These are phyloP conservation scores for Sebastes steindachneri DNA, from an alignment of 2,797 vertebrate genomes.

Conservation along the genomic window DNA sequence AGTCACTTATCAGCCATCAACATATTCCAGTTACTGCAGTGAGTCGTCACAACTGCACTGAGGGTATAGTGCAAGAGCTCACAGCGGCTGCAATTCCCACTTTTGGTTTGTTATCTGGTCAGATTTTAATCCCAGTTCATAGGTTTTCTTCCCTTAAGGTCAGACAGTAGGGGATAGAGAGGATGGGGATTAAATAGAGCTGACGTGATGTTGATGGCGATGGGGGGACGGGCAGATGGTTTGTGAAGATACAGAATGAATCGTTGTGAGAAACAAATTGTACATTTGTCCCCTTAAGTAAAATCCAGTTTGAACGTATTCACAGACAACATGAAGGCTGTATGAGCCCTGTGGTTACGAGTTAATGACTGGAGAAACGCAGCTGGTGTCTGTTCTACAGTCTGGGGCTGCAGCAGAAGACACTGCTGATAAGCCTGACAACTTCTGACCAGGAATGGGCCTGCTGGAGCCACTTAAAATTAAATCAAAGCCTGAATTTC, in stretches of 20 bases:
- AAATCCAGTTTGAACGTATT: conserved; percentile 18
- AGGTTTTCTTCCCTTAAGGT: conserved; percentile 46
- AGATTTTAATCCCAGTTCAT: conserved; percentile 67
- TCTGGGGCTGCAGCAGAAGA: conserved; percentile 26
- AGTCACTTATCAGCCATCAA: conserved; percentile 28
- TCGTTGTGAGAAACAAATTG: background rate
- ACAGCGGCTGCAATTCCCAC: conserved; percentile 26
- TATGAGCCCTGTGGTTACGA: conserved; percentile 10
- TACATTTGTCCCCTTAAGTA: background rate
- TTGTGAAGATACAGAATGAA: background rate
- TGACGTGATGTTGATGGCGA: conserved; percentile 18
- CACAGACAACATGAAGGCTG: background rate
- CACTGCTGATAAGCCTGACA: conserved; percentile 29
- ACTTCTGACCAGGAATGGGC: conserved; percentile 9
- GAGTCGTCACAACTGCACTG: conserved; percentile 17
- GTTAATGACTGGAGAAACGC: conserved; percentile 36
- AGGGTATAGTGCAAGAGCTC: conserved; percentile 26
- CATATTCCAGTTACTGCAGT: conserved; percentile 16
- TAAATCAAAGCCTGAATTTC: conserved; percentile 16
- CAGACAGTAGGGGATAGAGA: conserved; percentile 43
- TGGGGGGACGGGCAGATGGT: background rate
- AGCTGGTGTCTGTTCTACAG: conserved; percentile 18
- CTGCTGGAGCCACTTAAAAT: conserved; percentile 27
- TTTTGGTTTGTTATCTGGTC: conserved; percentile 55
- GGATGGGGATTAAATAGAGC: conserved; percentile 59